A percentile compares a stretch with the other conserved stretches of the same genome.
Conservation (phyloP, 2,797 vertebrate genomes). For the Enteromius unitaeniatus region DNA sequence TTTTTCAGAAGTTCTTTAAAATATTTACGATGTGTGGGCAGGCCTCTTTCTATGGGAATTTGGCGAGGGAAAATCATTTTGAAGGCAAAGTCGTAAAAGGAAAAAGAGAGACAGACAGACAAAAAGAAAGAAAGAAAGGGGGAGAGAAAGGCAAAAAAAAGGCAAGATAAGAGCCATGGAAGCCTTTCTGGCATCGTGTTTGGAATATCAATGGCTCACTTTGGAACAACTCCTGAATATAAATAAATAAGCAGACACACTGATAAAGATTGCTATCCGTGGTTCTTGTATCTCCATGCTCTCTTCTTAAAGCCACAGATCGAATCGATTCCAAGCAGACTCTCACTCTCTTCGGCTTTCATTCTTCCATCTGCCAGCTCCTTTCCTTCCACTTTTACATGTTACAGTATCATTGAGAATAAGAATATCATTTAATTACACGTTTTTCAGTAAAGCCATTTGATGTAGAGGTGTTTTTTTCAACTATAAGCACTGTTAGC, state of each 20-base stretch:
- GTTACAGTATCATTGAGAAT: conserved; percentile 29
- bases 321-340: conserved; percentile 56
- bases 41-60: conserved; percentile 75
- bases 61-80: conserved; percentile 70
- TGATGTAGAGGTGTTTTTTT: not conserved
- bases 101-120: conserved; percentile 46
- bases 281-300: conserved; percentile 58
- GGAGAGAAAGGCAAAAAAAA: conserved; percentile 19
- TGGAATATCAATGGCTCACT: conserved; percentile 73
- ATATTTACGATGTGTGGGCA: conserved; percentile 80
- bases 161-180: conserved; percentile 69
- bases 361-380: conserved; percentile 19
- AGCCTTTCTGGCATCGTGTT: conserved; percentile 61
- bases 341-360: conserved; percentile 45
- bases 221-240: conserved; percentile 70
- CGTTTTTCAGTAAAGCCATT: not conserved
- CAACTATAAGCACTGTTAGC: not conserved
- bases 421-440: conserved; percentile 45
- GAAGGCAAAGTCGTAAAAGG: conserved; percentile 70
- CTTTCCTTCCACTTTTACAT: conserved; percentile 44
- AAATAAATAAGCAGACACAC: conserved; percentile 72
- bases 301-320: conserved; percentile 58
- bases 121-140: conserved; percentile 25
- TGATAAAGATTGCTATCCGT: conserved; percentile 65
- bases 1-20: conserved; percentile 77